A percentile compares a stretch with the other conserved stretches of the same genome.
Conservation (phyloP, 2,797 vertebrate genomes). For the Staurois parvus region DNA sequence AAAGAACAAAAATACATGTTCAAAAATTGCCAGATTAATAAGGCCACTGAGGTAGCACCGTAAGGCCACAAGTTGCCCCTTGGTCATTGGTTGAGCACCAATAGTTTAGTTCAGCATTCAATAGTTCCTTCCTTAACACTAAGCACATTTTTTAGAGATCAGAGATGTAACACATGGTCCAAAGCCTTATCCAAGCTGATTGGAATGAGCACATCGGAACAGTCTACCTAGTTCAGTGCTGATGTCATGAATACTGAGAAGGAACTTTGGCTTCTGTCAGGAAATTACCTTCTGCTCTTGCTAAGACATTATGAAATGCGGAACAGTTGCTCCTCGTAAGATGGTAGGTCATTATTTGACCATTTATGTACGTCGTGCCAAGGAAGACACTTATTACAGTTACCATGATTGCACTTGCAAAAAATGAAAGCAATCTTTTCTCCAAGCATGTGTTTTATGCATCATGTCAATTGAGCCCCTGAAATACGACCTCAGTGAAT, state of each 20-base stretch:
- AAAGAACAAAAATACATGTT: too few species aligned
- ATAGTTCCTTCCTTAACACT: not conserved
- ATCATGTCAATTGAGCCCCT: constrained; percentile 61
- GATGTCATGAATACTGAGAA: constrained; percentile 3
- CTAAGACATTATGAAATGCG: constrained; percentile 40
- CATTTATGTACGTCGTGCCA: not conserved
- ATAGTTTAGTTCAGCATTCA: not conserved
- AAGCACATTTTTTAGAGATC: constrained; percentile 57
- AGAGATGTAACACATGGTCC: not conserved
- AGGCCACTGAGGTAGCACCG: too few species aligned
- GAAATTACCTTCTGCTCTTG: constrained; percentile 60
- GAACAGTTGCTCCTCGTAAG: constrained; percentile 40
- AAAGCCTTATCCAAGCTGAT: constrained; percentile 37
- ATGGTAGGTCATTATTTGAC: constrained; percentile 27
- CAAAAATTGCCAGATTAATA: too few species aligned
- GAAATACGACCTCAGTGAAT: constrained; percentile 81
- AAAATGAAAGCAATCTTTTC: constrained; percentile 21
- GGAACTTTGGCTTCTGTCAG: constrained; percentile 31
- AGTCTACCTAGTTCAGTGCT: constrained; percentile 40
- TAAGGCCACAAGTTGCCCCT: too few species aligned
- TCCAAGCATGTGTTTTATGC: constrained; percentile 38
- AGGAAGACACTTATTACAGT: constrained; percentile 54
- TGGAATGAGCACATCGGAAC: constrained; percentile 41
- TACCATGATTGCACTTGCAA: constrained; percentile 1
- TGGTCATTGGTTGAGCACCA: not conserved